Conservation (phyloP, 2,888 invertebrate genomes). For the Caenorhabditis parvicauda region DNA sequence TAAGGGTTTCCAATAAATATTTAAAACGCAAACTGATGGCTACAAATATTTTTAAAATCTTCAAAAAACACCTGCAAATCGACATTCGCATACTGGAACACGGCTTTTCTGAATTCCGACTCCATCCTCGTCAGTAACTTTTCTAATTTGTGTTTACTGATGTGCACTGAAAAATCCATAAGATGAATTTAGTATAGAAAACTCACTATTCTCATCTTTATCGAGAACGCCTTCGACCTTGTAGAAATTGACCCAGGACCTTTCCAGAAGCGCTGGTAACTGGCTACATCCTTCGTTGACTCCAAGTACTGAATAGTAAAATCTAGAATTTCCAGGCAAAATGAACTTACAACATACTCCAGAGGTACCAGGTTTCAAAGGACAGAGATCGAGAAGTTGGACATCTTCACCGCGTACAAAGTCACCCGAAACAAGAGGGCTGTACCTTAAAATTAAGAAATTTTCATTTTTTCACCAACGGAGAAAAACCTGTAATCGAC, state of each 20-base stretch:
- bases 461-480: too few species aligned
- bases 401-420: conserved; percentile 50
- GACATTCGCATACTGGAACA: conserved; percentile 69
- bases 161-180: conserved; percentile 67
- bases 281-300: conserved; percentile 49
- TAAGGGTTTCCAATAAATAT: neutral
- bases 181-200: too few species aligned
- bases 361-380: conserved; percentile 46
- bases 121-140: conserved; percentile 70
- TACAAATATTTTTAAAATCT: neutral
- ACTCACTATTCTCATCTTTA: too few species aligned
- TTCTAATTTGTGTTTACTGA: conserved; percentile 74
- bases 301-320: conserved; percentile 47
- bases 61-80: conserved; percentile 70
- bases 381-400: conserved; percentile 39
- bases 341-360: conserved; percentile 52
- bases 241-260: conserved; percentile 51
- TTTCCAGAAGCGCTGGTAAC: conserved; percentile 39
- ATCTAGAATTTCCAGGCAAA: neutral
- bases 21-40: neutral
- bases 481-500: conserved; percentile 55
- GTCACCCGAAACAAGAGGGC: conserved; percentile 52
- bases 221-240: conserved; percentile 49
- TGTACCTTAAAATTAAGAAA: conserved; percentile 22
- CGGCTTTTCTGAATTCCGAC: conserved; percentile 44